Conservation (phyloP, 2,888 invertebrate species). For the Drosophila aldrichi region DNA sequence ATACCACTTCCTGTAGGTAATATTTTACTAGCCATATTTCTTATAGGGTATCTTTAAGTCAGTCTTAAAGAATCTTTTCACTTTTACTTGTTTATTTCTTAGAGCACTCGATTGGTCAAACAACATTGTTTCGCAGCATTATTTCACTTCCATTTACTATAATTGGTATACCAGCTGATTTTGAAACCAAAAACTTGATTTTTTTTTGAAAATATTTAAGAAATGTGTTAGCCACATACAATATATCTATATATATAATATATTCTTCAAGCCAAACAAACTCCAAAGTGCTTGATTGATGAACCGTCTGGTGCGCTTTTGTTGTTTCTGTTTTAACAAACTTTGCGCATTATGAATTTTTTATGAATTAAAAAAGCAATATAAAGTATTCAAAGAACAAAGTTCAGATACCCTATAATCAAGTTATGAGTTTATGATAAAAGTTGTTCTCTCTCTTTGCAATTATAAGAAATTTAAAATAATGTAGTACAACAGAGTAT, state of each 20-base stretch:
- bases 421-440: too few species aligned
- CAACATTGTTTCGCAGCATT: conserved; percentile 6
- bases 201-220: background rate
- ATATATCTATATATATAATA: background rate
- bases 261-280: conserved; percentile 4
- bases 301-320: background rate
- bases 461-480: too few species aligned
- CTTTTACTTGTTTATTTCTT: background rate
- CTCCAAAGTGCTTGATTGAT: conserved; percentile 21
- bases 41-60: background rate
- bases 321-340: conserved; percentile 1
- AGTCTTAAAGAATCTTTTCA: too few species aligned
- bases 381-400: background rate
- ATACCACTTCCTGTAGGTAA: too few species aligned
- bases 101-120: conserved; percentile 14
- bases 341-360: conserved; percentile 10
- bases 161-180: conserved; percentile 9
- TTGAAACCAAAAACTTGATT: conserved; percentile 8
- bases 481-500: background rate
- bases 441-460: too few species aligned
- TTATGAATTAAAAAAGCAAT: background rate
- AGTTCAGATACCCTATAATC: conserved; percentile 11
- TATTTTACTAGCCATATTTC: too few species aligned
- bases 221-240: background rate
- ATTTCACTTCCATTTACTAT: conserved; percentile 27